Conservation (phyloP, 2,888 invertebrate species). For the Coelogynopora nodosa region DNA sequence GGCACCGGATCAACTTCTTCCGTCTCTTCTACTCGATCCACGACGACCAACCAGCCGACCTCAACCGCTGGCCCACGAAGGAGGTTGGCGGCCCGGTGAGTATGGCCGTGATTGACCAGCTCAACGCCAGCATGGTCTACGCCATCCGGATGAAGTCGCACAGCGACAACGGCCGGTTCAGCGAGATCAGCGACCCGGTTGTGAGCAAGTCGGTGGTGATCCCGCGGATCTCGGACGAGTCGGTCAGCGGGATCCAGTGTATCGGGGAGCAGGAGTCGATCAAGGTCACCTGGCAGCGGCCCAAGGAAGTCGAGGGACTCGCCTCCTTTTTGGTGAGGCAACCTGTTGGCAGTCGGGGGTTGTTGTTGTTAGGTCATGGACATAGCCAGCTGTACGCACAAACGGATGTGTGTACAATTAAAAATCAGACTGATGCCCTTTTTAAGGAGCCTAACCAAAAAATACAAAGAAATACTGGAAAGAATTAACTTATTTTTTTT, state of each 20-base stretch:
- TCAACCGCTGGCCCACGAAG: neutral
- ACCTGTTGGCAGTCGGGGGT: neutral
- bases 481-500: no score
- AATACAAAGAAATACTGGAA: no score
- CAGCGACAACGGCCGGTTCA: neutral
- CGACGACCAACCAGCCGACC: neutral
- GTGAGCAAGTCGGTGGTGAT: neutral
- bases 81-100: constrained; percentile 31
- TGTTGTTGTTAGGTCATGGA: no score
- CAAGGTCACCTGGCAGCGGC: constrained; percentile 32
- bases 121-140: constrained; percentile 24
- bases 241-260: constrained; percentile 4
- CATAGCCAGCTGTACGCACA: no score
- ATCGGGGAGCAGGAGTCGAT: neutral
- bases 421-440: no score
- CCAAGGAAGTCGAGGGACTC: neutral
- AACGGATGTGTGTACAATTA: no score
- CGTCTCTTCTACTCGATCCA: constrained; percentile 25
- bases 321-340: constrained; percentile 3
- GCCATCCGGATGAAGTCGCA: constrained; percentile 9
- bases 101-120: neutral
- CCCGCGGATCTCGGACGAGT: neutral
- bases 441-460: no score
- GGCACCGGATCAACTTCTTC: neutral
- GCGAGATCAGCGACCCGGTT: constrained; percentile 25